Percentiles rank a stretch among this genome's conserved stretches.
Conservation (phyloP, 2,113 vertebrate species). For the Nothocercus julius region DNA sequence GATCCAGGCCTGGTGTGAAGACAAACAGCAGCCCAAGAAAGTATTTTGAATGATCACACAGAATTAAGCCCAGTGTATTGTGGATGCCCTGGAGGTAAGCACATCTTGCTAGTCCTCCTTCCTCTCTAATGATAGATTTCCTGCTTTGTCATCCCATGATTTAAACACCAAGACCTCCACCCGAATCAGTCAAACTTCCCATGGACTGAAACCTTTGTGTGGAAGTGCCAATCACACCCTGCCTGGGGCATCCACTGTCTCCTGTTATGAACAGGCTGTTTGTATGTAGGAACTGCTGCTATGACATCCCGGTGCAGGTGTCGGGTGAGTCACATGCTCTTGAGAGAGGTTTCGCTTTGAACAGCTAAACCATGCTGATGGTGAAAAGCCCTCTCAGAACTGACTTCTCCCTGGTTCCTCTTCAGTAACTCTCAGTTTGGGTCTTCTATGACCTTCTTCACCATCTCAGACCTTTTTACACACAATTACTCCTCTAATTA, state of each 20-base stretch:
- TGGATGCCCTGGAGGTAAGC: not conserved
- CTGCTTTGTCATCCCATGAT: not conserved
- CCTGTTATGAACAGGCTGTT: not conserved
- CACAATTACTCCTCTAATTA: not conserved
- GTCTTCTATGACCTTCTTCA: not conserved
- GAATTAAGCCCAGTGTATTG: not conserved
- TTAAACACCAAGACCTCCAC: not conserved
- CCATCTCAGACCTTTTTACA: not conserved
- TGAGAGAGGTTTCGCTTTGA: not conserved
- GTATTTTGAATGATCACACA: not conserved
- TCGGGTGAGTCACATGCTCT: not conserved
- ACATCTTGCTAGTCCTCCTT: not conserved
- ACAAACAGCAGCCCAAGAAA: not conserved
- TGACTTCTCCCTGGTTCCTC: not conserved
- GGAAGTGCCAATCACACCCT: not conserved
- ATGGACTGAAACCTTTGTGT: not conserved
- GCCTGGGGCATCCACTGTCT: not conserved
- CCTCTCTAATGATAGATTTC: not conserved
- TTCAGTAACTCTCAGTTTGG: not conserved
- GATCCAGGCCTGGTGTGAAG: not conserved
- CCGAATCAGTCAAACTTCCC: not conserved
- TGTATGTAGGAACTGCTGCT: not conserved
- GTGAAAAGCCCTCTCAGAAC: not conserved
- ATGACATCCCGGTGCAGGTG: rapidly evolving
- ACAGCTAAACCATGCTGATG: not conserved